These are phyloP conservation scores for Heliocidaris tuberculata DNA, from an alignment of 35 echinoderm and acorn worm species.

Conservation along the genomic window DNA sequence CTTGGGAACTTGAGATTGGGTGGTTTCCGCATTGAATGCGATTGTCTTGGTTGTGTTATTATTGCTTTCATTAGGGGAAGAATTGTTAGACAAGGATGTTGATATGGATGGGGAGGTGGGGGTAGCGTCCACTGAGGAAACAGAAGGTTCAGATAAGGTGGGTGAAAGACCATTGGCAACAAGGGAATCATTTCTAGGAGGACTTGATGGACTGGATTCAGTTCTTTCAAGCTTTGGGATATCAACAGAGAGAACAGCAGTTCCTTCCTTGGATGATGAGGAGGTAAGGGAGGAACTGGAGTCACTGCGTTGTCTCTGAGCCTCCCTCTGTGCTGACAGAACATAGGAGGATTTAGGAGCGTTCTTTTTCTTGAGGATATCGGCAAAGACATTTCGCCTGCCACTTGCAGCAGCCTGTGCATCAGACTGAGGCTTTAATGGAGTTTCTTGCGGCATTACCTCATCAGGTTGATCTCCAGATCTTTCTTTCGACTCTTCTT, in stretches of 20 bases:
- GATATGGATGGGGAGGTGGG: slow-evolving; percentile 30
- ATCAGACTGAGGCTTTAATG: neutral
- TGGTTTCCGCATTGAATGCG: neutral
- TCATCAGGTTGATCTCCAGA: slow-evolving; percentile 38
- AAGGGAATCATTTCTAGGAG: neutral
- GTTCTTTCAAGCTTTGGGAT: slow-evolving; percentile 37
- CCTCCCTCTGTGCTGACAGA: slow-evolving; percentile 55
- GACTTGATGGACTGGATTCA: neutral
- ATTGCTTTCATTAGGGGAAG: slow-evolving; percentile 35
- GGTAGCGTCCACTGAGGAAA: neutral
- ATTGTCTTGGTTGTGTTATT: slow-evolving; percentile 39
- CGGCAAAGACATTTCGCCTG: slow-evolving; percentile 41
- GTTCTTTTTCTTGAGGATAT: slow-evolving; percentile 58
- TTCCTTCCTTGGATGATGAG: neutral
- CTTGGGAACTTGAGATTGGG: neutral
- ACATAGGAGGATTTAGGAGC: slow-evolving; percentile 53
- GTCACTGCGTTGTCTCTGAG: slow-evolving; percentile 53
- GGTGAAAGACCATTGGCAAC: slow-evolving; percentile 38
- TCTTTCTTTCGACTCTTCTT: neutral
- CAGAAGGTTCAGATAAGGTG: neutral
- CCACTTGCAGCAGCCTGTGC: slow-evolving; percentile 36
- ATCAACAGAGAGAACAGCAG: neutral
- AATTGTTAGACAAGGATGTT: neutral
- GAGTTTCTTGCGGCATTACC: slow-evolving; percentile 32
- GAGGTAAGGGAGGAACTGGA: slow-evolving; percentile 55